A percentile compares a stretch with the other conserved stretches of the same genome.
These are phyloP conservation scores for Pituophis catenifer DNA, from an alignment of 2,113 vertebrate species.

Conservation along the genomic window DNA sequence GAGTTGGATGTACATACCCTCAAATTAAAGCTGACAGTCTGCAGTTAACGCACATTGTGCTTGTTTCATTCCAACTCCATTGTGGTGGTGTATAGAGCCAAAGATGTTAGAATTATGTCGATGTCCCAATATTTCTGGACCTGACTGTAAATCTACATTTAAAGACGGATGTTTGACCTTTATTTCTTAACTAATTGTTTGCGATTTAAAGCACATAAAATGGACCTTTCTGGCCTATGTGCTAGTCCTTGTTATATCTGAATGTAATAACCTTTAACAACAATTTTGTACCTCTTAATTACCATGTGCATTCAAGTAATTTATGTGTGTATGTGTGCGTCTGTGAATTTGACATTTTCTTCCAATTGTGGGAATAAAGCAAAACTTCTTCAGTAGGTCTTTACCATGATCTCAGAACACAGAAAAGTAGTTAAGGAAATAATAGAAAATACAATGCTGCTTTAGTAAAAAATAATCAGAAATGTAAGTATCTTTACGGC, in stretches of 20 bases:
- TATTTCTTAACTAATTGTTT: not conserved
- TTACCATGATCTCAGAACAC: not conserved
- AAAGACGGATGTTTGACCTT: not conserved
- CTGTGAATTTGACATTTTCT: not conserved
- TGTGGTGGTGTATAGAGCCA: no score
- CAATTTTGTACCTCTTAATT: not conserved
- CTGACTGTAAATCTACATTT: not conserved
- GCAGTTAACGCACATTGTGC: no score
- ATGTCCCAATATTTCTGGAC: no score
- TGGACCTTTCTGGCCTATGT: not conserved
- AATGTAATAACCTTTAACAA: not conserved
- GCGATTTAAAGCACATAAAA: not conserved
- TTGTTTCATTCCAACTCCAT: no score
- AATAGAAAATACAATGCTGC: not conserved
- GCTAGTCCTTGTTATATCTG: not conserved
- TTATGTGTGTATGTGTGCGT: not conserved
- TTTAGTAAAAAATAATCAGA: not conserved
- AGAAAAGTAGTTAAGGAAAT: not conserved
- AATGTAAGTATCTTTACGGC: not conserved
- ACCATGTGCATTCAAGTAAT: not conserved
- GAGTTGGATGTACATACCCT: no score
- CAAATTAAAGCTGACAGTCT: no score
- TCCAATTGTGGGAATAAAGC: not conserved
- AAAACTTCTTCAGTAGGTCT: not conserved
- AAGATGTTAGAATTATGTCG: no score